Conservation (phyloP, 1,140 invertebrate species). For the Brachionus sp. region DNA sequence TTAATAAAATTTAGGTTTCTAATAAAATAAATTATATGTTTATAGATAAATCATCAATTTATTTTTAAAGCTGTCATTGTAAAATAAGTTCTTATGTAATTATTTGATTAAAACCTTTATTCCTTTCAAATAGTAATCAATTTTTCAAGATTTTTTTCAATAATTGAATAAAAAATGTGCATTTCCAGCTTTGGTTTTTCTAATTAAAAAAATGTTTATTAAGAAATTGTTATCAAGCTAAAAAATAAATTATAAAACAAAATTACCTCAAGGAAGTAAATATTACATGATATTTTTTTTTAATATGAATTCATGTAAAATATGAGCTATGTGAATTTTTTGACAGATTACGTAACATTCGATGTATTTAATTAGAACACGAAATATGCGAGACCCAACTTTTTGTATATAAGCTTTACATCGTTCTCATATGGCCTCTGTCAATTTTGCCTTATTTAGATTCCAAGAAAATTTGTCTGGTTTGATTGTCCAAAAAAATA, state of each 20-base stretch:
- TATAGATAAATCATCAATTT: not conserved
- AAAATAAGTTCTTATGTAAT: not conserved
- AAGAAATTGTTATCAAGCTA: not conserved
- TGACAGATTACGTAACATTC: constrained; percentile 12
- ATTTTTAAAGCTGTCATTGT: not conserved
- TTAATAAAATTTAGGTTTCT: not conserved
- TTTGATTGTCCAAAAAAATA: not conserved
- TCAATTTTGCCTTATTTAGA: not conserved
- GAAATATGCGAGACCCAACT: not conserved
- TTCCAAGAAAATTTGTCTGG: not conserved
- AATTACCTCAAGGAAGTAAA: not conserved
- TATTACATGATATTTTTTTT: not conserved
- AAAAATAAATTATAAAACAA: not conserved
- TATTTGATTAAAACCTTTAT: not conserved
- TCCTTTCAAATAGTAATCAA: no score
- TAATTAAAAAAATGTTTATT: not conserved
- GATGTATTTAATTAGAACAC: not conserved
- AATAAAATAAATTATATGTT: no score
- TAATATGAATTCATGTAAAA: not conserved
- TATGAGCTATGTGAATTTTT: not conserved
- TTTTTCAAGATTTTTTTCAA: no score
- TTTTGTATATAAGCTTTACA: not conserved
- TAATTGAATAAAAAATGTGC: no score
- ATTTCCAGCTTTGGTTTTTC: not conserved
- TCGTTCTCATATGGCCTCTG: not conserved